phyloP scores from a whole-genome alignment of 2,797 vertebrate genomes.

The Epinephelus awoara region DNA sequence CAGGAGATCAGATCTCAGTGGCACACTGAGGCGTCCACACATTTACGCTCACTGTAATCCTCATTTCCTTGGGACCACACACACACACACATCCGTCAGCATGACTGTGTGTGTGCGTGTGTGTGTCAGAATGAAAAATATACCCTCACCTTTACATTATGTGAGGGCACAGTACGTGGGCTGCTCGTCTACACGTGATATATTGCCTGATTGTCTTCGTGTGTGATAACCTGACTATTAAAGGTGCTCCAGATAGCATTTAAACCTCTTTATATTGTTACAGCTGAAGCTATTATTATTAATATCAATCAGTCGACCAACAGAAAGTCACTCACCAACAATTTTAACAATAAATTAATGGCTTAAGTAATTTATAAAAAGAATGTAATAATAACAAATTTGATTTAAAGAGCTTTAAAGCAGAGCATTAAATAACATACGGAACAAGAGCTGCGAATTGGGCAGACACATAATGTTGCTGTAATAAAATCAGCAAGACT shows the following conservation, averaged over 20 bases:
- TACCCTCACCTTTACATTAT: neutral
- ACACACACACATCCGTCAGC: conserved; percentile 30
- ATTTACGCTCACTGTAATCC: conserved; percentile 35
- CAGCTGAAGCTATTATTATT: neutral
- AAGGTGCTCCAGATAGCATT: neutral
- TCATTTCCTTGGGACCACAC: conserved; percentile 42
- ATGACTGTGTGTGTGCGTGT: neutral
- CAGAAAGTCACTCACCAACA: too few relatives aligned
- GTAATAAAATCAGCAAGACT: too few relatives aligned
- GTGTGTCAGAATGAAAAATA: neutral
- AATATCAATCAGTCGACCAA: neutral
- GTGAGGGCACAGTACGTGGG: neutral
- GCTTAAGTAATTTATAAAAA: too few relatives aligned
- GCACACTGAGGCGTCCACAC: conserved; percentile 5
- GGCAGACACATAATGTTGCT: too few relatives aligned
- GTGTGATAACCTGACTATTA: neutral
- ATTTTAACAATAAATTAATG: too few relatives aligned
- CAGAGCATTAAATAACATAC: too few relatives aligned
- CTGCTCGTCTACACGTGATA: neutral
- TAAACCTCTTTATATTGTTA: neutral
- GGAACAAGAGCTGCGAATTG: too few relatives aligned
- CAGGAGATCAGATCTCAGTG: conserved; percentile 36
- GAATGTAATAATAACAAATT: too few relatives aligned
- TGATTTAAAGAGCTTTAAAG: too few relatives aligned
- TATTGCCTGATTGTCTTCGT: neutral